phyloP scores from a whole-genome alignment of 2,797 vertebrate genomes.

The Rhinichthys osculus region DNA sequence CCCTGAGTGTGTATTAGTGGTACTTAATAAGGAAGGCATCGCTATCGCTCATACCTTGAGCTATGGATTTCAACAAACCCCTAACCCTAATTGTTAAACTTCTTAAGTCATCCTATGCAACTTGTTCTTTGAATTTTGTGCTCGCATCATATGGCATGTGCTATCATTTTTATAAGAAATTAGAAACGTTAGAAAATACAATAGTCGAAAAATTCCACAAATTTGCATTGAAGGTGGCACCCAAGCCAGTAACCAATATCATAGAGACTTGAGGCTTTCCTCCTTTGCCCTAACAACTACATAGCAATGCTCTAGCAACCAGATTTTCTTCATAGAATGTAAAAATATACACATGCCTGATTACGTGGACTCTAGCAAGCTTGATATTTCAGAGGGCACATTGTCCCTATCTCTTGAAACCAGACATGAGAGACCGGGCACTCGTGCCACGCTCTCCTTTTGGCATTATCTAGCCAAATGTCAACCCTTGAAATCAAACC shows the following conservation, averaged over 20 bases:
- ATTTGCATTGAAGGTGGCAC: background rate
- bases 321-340: background rate
- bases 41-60: background rate
- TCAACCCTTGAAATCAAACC: slow-evolving; percentile 53
- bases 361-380: background rate
- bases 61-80: background rate
- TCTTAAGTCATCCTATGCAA: background rate
- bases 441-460: slow-evolving; percentile 33
- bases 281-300: background rate
- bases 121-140: background rate
- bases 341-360: background rate
- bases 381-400: slow-evolving; percentile 21
- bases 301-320: background rate
- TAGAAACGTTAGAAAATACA: background rate
- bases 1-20: background rate
- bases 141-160: background rate
- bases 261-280: background rate
- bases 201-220: background rate
- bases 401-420: slow-evolving; percentile 46
- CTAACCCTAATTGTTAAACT: slow-evolving; percentile 14
- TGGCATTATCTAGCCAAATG: slow-evolving; percentile 58
- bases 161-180: background rate
- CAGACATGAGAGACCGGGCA: slow-evolving; percentile 34
- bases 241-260: too few species aligned
- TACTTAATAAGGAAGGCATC: background rate